Percentiles rank a stretch among this genome's conserved stretches.
These are phyloP conservation scores for Metacarcinus magister DNA, from an alignment of 2,888 invertebrate genomes.

Conservation along the genomic window DNA sequence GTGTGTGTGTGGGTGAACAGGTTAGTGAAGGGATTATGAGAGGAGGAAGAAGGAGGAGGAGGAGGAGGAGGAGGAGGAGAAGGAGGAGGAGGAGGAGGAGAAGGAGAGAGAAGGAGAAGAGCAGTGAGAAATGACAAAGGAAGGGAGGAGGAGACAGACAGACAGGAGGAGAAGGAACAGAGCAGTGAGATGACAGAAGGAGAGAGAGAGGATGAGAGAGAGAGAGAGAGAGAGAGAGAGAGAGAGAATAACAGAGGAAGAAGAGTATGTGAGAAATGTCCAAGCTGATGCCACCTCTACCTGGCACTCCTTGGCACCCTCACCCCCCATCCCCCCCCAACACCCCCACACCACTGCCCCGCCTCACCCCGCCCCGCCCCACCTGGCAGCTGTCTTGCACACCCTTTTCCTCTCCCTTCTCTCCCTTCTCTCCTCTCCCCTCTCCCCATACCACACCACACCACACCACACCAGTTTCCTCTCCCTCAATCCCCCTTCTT, in stretches of 20 bases:
- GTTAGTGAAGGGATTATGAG: not conserved
- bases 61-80: no score
- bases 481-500: not conserved
- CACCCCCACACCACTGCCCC: not conserved
- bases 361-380: not conserved
- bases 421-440: not conserved
- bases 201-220: not conserved
- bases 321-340: not conserved
- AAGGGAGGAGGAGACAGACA: not conserved
- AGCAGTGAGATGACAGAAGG: not conserved
- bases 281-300: not conserved
- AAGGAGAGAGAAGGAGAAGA: not conserved
- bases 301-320: not conserved
- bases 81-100: not conserved
- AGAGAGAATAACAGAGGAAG: not conserved
- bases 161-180: not conserved
- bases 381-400: not conserved
- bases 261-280: not conserved
- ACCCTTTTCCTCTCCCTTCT: not conserved
- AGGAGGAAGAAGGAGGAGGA: no score
- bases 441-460: no score
- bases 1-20: not conserved
- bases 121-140: not conserved
- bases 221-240: not conserved
- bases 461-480: not conserved